These are phyloP conservation scores for Caradrina kadenii DNA, from an alignment of 2,888 invertebrate genomes.

Conservation along the genomic window DNA sequence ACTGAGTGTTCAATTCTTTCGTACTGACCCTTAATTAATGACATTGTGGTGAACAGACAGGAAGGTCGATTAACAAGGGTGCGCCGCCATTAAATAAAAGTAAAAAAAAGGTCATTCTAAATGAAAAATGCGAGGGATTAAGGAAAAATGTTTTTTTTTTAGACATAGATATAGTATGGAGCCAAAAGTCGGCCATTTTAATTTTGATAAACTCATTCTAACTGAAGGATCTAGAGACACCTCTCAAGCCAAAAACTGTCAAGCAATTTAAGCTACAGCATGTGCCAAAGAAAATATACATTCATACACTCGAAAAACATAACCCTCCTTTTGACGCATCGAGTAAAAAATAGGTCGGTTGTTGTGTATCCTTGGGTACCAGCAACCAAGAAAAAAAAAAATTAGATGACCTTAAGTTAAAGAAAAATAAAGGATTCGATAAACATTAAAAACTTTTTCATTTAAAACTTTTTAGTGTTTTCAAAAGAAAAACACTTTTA, in stretches of 20 bases:
- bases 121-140: too few species aligned
- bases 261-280: too few species aligned
- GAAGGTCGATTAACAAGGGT: background rate
- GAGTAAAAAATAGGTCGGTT: background rate
- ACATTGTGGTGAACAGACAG: background rate
- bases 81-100: background rate
- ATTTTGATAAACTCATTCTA: too few species aligned
- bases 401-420: background rate
- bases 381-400: background rate
- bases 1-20: constrained; percentile 15
- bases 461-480: constrained; percentile 16
- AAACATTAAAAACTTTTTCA: constrained; percentile 22
- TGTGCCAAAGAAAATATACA: too few species aligned
- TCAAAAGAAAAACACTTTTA: constrained; percentile 24
- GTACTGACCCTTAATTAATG: constrained; percentile 17
- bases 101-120: background rate
- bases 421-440: background rate
- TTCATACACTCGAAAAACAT: too few species aligned
- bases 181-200: too few species aligned
- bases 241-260: too few species aligned
- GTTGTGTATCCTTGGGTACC: background rate
- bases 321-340: too few species aligned
- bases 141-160: too few species aligned
- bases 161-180: too few species aligned
- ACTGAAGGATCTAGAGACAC: too few species aligned